Base-by-base conservation (phyloP, 2,113 vertebrate species). In the Pongo abelii region DNA sequence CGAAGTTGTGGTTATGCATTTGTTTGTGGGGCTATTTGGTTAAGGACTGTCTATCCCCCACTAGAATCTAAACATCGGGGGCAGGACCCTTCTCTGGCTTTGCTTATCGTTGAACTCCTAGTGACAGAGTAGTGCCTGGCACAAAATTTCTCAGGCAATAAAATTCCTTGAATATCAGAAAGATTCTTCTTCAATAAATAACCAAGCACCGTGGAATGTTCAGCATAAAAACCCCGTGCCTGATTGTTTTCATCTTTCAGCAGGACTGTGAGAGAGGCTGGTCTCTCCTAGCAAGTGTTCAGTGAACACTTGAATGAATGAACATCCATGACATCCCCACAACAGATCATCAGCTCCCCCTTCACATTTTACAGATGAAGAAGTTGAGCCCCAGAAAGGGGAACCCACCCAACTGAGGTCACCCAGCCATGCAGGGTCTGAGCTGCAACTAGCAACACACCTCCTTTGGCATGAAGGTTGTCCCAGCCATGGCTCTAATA, bases 101-200 rank as follows among this genome's bases (percentile, higher is more conserved):
- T 83, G 23, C 55, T 67, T 50, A 43, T 40, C 17, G 35, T 0
- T 55, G 70, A 77, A 50, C 9, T 18, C 46, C 6, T 23, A 40
- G 57, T 27, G 59, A 86, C 69, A 93, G 79, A 57, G 57, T 2
- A 81, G n/a, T 35, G 14, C 50, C 70, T 38, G 13, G 17, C 30
- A 83, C 43, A 59, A 81, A 55, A 9, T 85, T 75, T 94, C 86
- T 84, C 43, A 78, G 92, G 78, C 61, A 89, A 84, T 89, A 46
- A 84, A 75, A 90, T 72, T 92, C 52, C 70, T 92, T 72, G 57
- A 87, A 85, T 93, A 90, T 92, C 43, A 72, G 59, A 88, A 57
- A 85, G 50, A 30, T 43, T 72, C 6, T 88, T 91, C 87, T 88
- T 94, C 48, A 52, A 1, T 77, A 96, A 67, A 1, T 80, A 96